A percentile compares a stretch with the other conserved stretches of the same genome.
Evolutionary conservation across 2,888 invertebrate genomes (phyloP).

Genomic region (Frankliniella fusca): DNA sequence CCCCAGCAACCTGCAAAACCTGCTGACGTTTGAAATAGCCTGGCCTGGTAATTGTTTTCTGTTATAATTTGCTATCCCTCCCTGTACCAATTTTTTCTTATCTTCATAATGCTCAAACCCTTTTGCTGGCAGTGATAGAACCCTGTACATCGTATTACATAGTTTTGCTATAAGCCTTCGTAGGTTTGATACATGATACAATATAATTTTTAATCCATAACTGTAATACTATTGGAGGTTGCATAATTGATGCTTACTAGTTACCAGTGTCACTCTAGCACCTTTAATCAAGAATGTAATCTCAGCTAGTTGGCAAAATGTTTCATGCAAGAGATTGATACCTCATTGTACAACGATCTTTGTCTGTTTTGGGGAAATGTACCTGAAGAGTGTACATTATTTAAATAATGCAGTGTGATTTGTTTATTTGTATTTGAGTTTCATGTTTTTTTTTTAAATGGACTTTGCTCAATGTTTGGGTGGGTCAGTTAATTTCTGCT

Average conservation of each 20-base stretch:
- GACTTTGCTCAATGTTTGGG: neutral
- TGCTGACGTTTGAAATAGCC: neutral
- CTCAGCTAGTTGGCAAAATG: neutral
- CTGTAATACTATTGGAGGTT: neutral
- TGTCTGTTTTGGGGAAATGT: neutral
- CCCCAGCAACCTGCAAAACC: slow-evolving; percentile 47
- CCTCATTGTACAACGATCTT: neutral
- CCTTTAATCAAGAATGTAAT: neutral
- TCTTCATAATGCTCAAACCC: neutral
- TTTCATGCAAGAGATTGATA: neutral
- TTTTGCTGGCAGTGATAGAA: neutral
- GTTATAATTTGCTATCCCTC: neutral
- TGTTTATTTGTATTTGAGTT: neutral
- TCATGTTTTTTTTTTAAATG: neutral
- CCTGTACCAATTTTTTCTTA: neutral
- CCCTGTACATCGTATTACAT: no score
- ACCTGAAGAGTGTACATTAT: slow-evolving; percentile 20
- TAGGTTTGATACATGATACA: neutral
- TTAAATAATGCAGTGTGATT: neutral
- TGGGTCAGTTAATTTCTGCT: neutral
- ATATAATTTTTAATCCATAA: neutral
- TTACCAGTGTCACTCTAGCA: neutral
- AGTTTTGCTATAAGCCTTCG: no score
- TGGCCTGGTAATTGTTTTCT: neutral
- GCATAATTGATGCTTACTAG: neutral